Conservation (phyloP, 2,888 invertebrate genomes). For the Drosophila gaucha region DNA sequence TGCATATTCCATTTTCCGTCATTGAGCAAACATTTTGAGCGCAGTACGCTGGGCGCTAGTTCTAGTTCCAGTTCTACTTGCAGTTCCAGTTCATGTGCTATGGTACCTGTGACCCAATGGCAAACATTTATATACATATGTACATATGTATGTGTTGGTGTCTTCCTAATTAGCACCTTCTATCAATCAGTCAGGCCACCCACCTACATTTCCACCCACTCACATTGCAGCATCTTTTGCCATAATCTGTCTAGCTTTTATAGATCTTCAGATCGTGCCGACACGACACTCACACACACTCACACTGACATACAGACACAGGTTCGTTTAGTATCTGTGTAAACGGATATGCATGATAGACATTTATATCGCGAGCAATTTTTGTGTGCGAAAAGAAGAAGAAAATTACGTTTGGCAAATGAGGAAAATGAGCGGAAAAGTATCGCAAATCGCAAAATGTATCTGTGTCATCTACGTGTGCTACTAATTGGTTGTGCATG, state of each 20-base stretch:
- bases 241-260: conserved; percentile 41
- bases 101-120: conserved; percentile 36
- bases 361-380: conserved; percentile 31
- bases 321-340: conserved; percentile 32
- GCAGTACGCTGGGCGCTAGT: conserved; percentile 35
- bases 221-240: conserved; percentile 38
- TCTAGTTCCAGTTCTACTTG: conserved; percentile 7
- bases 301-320: conserved; percentile 5
- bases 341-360: conserved; percentile 74
- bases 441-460: conserved; percentile 34
- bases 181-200: conserved; percentile 46
- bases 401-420: conserved; percentile 55
- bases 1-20: conserved; percentile 76
- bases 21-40: conserved; percentile 58
- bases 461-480: conserved; percentile 63
- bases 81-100: not conserved
- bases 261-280: conserved; percentile 70
- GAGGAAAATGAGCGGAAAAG: conserved; percentile 76
- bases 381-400: conserved; percentile 38
- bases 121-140: conserved; percentile 32
- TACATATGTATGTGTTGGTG: not conserved
- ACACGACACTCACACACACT: conserved; percentile 34
- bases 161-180: conserved; percentile 76
- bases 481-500: conserved; percentile 59
- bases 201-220: conserved; percentile 18